Base-by-base conservation (phyloP, 2,888 invertebrate species). In the Ochropleura plecta region DNA sequence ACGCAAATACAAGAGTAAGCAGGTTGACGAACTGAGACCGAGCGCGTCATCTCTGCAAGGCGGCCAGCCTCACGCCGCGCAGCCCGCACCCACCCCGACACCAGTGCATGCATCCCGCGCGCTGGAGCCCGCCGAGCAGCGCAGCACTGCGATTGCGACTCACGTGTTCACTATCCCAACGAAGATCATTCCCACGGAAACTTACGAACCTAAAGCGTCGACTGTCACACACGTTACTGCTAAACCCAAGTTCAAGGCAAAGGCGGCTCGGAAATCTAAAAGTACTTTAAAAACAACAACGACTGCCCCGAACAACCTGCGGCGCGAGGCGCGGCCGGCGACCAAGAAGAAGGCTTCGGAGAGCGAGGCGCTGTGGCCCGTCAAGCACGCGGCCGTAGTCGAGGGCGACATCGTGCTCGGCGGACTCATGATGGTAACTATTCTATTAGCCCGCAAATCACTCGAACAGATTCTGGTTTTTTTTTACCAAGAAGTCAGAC, bases 381-480 rank as follows among this genome's bases (percentile, higher is more conserved):
- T 98, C 49, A 98, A 98, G 91, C 97, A 97, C 85, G 98, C 98
- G 83, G 98, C 98, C 3, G 97, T 97, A n/a, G 97, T 98, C 10
- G 98, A 98, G 86, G 99, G 99, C 0, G 98, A 98, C 91, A 97
- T 99, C 79, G 97, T 98, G 48, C 96, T 99, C 42, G 99, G 99
- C 4, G 99, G 98, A 0, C 97, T 99, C 66, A 99, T 99, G 98
- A 99, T 99, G 99, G 98, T 62, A 62, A 14, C 30, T 40, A 5
- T 59, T 40, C 40, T 40, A 20, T 18, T 42, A 62, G 14, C 44
- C 44, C 8, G 20, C 55, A 40, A 30, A 5, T 16, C 9, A 16
- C 3, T 59, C 16, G 16, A 12, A 59, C 0, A 8, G 16, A 20
- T 53, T n/a, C 30, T 30, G 1, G n/a, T n/a, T 53, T n/a, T n/a